Evolutionary conservation across 2,888 invertebrate genomes (phyloP), one percentile per base, ranked within the genome.

Genomic region (Leptopterna dolabrata): DNA sequence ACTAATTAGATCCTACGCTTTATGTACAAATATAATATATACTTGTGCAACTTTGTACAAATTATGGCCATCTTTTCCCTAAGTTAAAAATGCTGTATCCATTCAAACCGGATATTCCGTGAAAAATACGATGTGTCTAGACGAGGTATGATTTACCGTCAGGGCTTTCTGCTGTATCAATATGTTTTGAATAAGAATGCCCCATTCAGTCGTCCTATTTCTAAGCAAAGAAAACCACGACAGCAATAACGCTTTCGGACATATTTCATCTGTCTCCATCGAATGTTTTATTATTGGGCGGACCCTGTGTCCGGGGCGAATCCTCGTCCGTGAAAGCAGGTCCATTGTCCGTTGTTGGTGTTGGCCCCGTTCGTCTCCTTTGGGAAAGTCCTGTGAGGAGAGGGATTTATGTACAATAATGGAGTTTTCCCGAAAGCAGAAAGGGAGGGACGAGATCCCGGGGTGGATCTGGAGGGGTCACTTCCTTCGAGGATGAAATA

Each of bases 391-490:
- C 24, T 43, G 27, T 13, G 24, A 45, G n/a, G 45, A 45, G 45
- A 43, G 13, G 43, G 43, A 36, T 78, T 78, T 78, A 78, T 45
- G 78, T 27, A 43, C 78, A 43, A 78, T 78, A 78, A 47, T 45
- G 43, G 78, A 78, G 78, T 43, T 78, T 78, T 78, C 19, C 45
- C 41, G n/a, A 45, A 47, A 78, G 41, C 63, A 13, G 24, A 78
- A 43, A 19, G 36, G 9, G 76, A 13, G 47, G 47, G 47, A 16
- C 2, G 55, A n/a, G 55, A 55, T 51, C 24, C 9, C 2, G 63
- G 24, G 63, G 63, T 27, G 27, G 27, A 24, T 27, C 27, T 11
- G 63, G 63, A 24, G 27, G 63, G 36, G 36, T 76, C 36, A 43
- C 76, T 76, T 76, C 76, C 76, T 43, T 43, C 36, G 41, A 36